Base-by-base conservation (phyloP, 1,140 invertebrate species). In the Popillia japonica region DNA sequence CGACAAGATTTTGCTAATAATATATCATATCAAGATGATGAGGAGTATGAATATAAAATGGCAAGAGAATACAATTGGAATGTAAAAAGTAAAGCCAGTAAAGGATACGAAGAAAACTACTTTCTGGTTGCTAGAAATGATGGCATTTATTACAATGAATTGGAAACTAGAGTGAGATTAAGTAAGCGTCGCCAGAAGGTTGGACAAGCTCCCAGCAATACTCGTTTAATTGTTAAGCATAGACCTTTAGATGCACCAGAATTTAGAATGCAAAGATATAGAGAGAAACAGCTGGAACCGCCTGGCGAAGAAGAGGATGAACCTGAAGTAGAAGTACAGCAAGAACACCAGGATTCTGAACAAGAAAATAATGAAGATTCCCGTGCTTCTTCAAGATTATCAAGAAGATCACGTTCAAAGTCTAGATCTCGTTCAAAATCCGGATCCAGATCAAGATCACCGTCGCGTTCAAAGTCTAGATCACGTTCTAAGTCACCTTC, bases 71-170 rank as follows among this genome's bases (percentile, higher is more conserved):
- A 98, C 84, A 98, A 98, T 84, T 99, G 98, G 98, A 99, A 99
- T 88, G 98, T 99, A 2, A 99, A 99, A 86, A 99, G 96, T 86
- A 99, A 99, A 90, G 93, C 96, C 0, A 97, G 96, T 0, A 98
- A 98, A 87, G 98, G 97, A 48, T 99, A 99, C 84, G 97, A 99
- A 87, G 98, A 99, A 87, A 99, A 98, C 87, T 99, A 99, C 86
- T 99, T 99, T 88, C 94, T 99, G 87, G 95, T 98, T 77, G 92
- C 98, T 75, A 91, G 96, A 76, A 92, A 95, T 81, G 95, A 98
- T 84, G 94, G 94, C 72, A 95, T 98, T 27, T 99, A 95, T 87
- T 99, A 99, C 87, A 98, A 99, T 89, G 98, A 99, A 87, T 85
- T 99, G 81, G 98, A 99, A 88, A 99, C 98, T 0, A 92, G 96